Conservation (phyloP, 37 sponge, comb jelly and placozoan species). For the Theonella swinhoei region DNA sequence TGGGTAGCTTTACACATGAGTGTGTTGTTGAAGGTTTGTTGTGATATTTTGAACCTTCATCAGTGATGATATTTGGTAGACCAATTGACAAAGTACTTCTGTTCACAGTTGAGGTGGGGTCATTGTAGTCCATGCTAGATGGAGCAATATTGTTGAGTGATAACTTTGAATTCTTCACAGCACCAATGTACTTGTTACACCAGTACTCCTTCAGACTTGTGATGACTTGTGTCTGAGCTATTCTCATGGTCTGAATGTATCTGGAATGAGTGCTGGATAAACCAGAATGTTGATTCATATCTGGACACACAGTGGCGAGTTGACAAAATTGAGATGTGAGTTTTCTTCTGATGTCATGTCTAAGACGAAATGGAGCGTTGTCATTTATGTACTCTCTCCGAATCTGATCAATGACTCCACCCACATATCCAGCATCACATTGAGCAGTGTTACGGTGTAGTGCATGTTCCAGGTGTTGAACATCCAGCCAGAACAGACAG, state of each 20-base stretch:
- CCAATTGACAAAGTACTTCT: not conserved
- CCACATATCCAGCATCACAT: not conserved
- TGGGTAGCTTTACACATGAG: not conserved
- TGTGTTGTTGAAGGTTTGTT: too few relatives aligned
- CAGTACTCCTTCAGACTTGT: constrained; percentile 32
- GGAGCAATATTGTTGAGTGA: not conserved
- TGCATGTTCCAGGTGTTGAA: constrained; percentile 28
- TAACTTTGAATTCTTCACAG: not conserved
- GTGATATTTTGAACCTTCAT: not conserved
- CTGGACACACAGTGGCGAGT: too few relatives aligned
- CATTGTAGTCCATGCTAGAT: not conserved
- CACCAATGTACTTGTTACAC: constrained; percentile 20
- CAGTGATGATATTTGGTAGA: not conserved
- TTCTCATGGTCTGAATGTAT: not conserved
- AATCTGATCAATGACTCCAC: not conserved
- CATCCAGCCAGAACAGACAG: constrained; percentile 50
- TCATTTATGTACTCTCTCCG: constrained; percentile 9
- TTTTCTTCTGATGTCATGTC: not conserved
- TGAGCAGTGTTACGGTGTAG: not conserved
- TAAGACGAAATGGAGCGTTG: constrained; percentile 28
- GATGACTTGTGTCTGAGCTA: constrained; percentile 12
- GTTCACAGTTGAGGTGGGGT: too few relatives aligned
- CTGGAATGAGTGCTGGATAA: not conserved
- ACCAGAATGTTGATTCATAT: not conserved
- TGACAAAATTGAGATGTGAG: not conserved